These are phyloP conservation scores for Lamellibrachia satsuma DNA, from an alignment of 2,888 invertebrate species.

Conservation along the genomic window DNA sequence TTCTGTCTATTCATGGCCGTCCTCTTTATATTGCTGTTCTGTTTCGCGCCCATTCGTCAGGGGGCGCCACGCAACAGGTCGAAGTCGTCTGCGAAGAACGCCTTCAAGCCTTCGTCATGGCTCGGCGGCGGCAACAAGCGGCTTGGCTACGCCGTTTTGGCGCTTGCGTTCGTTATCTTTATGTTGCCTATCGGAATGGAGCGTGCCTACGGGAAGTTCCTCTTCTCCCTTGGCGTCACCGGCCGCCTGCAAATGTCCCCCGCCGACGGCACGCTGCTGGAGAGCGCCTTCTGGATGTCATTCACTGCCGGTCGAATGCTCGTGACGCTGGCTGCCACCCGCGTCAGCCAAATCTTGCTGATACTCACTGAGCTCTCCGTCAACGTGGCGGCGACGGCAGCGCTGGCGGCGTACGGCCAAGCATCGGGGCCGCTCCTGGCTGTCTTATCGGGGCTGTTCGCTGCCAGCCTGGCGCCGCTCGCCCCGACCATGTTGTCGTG, in stretches of 20 bases:
- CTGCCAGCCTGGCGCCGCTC: constrained; percentile 30
- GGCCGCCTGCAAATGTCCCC: constrained; percentile 44
- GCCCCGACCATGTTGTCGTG: constrained; percentile 32
- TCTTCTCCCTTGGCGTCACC: constrained; percentile 50
- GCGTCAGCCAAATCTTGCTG: neutral
- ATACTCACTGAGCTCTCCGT: neutral
- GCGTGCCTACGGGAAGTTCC: constrained; percentile 48
- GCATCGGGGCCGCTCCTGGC: constrained; percentile 23
- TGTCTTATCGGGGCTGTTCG: constrained; percentile 29
- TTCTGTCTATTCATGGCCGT: neutral
- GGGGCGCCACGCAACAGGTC: neutral
- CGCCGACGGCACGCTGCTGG: constrained; percentile 45
- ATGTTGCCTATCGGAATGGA: constrained; percentile 48
- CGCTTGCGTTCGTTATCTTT: constrained; percentile 42
- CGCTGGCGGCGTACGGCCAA: constrained; percentile 25
- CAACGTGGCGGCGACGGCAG: constrained; percentile 6
- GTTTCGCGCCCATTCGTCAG: neutral
- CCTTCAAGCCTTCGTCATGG: constrained; percentile 19
- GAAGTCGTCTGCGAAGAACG: constrained; percentile 23
- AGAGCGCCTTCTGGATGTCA: constrained; percentile 50
- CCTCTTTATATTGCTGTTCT: neutral
- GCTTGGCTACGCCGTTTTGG: constrained; percentile 38
- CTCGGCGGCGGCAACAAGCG: constrained; percentile 40
- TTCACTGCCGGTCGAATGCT: constrained; percentile 46
- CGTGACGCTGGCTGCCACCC: constrained; percentile 43